Evolutionary conservation across 2,113 vertebrate genomes (phyloP), one percentile per base, ranked within the genome.

Genomic region (Laticauda laticaudata): DNA sequence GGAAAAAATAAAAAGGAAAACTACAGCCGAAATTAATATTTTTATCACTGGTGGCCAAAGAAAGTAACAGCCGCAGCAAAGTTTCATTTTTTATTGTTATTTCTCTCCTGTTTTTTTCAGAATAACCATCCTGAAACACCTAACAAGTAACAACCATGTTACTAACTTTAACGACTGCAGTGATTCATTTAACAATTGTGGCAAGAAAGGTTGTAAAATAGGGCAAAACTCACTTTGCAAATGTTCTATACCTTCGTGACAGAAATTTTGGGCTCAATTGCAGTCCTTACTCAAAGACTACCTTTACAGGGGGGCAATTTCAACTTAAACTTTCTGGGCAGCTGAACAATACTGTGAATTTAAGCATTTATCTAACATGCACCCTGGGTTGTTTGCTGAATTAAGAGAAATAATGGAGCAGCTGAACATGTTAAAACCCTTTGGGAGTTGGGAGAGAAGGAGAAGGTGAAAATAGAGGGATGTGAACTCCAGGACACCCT

Each of bases 401-500:
- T 97, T 24, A 96, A 96, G 96, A 97, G 95, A 87, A 96, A 96
- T 97, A 96, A 97, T 96, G 97, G 95, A 97, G 93, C 94, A 96
- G 96, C 93, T 97, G 96, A 97, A 95, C 95, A 96, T 97, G 97
- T 97, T 96, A 95, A 97, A 97, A 96, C 95, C 93, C 95, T 97
- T 95, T 97, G 94, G 95, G 98, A 98, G 97, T 97, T 95, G 91
- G 96, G 95, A 34, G 6, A 9, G n/a, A 39, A 57, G 55, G 45
- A 86, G 45, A 6, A 95, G 97, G 24, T 21, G 54, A 55, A 45
- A 87, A 87, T 2, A 97, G 95, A 96, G 95, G 96, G 96, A 97
- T 97, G 96, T 97, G 97, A 98, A 97, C 97, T 97, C 96, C 97
- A 94, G 93, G 95, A 98, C 95, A 97, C 97, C 94, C 97, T 93